Percentiles rank a stretch among this genome's conserved stretches.
These are phyloP conservation scores for Tichodroma muraria DNA, from an alignment of 2,113 vertebrate genomes.

Conservation along the genomic window DNA sequence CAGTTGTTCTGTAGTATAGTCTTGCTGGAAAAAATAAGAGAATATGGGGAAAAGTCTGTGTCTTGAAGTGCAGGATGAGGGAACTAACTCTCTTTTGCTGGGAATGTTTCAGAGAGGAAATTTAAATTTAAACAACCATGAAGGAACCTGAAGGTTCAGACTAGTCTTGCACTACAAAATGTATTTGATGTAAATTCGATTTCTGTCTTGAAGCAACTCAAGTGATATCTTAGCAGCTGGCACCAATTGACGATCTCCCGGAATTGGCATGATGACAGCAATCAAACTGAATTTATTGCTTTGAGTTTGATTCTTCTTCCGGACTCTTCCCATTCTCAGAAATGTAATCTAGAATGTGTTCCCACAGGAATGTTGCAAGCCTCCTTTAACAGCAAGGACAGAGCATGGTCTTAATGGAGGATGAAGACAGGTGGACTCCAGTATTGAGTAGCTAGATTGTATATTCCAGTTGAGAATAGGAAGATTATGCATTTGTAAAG, in stretches of 20 bases:
- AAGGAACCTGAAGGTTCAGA: not conserved
- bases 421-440: not conserved
- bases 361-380: not conserved
- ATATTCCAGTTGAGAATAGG: not conserved
- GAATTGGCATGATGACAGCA: conserved; percentile 59
- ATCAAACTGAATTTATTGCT: conserved; percentile 54
- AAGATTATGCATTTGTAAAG: not conserved
- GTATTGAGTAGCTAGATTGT: not conserved
- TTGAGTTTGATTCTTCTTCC: conserved; percentile 47
- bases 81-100: not conserved
- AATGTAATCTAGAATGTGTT: conserved; percentile 28
- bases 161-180: not conserved
- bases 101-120: not conserved
- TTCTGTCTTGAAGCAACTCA: conserved; percentile 30
- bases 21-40: not conserved
- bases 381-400: not conserved
- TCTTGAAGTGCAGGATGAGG: not conserved
- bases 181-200: conserved; percentile 41
- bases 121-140: not conserved
- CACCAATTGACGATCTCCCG: conserved; percentile 32
- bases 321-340: conserved; percentile 51
- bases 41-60: not conserved
- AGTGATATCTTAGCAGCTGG: conserved; percentile 42
- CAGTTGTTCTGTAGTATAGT: not conserved
- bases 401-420: not conserved